Evolutionary conservation across 2,797 vertebrate species (phyloP), one percentile per base, ranked within the genome.

Genomic region (Australoheros facetus): DNA sequence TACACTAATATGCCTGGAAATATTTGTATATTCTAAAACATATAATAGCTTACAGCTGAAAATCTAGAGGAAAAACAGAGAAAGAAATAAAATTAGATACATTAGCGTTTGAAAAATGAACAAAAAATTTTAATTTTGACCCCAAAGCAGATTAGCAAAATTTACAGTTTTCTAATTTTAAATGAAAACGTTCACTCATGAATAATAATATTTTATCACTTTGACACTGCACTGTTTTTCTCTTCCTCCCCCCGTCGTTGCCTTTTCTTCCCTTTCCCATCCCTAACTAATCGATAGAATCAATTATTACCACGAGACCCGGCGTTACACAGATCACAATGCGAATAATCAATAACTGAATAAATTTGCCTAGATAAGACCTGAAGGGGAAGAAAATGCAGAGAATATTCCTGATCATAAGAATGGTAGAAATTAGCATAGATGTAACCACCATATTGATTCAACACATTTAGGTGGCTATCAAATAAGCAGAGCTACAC

Each of bases 331-430:
- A 84, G 26, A 90, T 83, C 86, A 69, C 82, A 75, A 75, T 73
- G 89, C 78, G 86, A 89, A 89, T 89, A 91, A 93, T 93, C 92
- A 23, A 94, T 93, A 88, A 11, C 5, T 77, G 74, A 88, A 93
- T 93, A 87, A 81, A 91, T 87, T 75, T 77, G 42, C 55, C 32
- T 75, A 16, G 82, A 88, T 80, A 79, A 73, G 16, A 82, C 14
- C 37, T 81, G 48, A 64, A 42, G 9, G 9, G 8, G 17, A n/a
- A 55, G 5, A 12, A 53, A 53, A 72, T 9, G 60, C 78, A 66
- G 2, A 57, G 34, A 71, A 71, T 39, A 69, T 70, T 42, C 19
- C 77, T 75, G 4, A 62, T 57, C 17, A 64, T 71, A 83, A 76
- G 80, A 42, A 75, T 73, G 30, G 7, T 16, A 23, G 57, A 64